These are phyloP conservation scores for Poeciliopsis turrubarensis DNA, from an alignment of 2,113 vertebrate species.

Conservation along the genomic window DNA sequence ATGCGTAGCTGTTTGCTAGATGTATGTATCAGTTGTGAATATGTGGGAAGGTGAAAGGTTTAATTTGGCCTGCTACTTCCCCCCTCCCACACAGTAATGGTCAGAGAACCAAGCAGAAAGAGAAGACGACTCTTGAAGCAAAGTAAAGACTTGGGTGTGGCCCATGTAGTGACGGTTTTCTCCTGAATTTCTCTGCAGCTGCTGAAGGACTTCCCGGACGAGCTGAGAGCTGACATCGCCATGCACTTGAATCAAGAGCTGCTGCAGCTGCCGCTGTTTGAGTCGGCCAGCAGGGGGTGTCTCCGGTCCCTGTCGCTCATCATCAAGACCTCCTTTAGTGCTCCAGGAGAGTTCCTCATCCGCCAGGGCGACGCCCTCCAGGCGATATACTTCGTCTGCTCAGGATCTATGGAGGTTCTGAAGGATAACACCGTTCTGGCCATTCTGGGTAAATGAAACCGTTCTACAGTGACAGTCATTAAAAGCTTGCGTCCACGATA, in stretches of 20 bases:
- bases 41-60: slow-evolving; percentile 53
- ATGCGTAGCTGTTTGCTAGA: slow-evolving; percentile 3
- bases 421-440: slow-evolving; percentile 82
- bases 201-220: slow-evolving; percentile 82
- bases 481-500: background rate
- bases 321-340: slow-evolving; percentile 82
- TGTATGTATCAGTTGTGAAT: slow-evolving; percentile 9
- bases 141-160: background rate
- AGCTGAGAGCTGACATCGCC: slow-evolving; percentile 81
- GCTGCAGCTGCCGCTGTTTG: slow-evolving; percentile 80
- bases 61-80: slow-evolving; percentile 29
- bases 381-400: slow-evolving; percentile 83
- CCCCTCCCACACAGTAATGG: slow-evolving; percentile 44
- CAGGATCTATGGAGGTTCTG: slow-evolving; percentile 82
- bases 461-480: background rate
- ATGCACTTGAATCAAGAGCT: slow-evolving; percentile 83
- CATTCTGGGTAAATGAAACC: slow-evolving; percentile 72
- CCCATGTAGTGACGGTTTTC: background rate
- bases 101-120: slow-evolving; percentile 11
- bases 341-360: slow-evolving; percentile 82
- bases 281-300: slow-evolving; percentile 81
- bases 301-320: slow-evolving; percentile 81
- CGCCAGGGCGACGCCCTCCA: slow-evolving; percentile 82
- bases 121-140: background rate
- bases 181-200: slow-evolving; percentile 52